Percentiles rank a stretch among this genome's conserved stretches.
These are phyloP conservation scores for Stegostoma tigrinum DNA, from an alignment of 2,113 vertebrate genomes.

Conservation along the genomic window DNA sequence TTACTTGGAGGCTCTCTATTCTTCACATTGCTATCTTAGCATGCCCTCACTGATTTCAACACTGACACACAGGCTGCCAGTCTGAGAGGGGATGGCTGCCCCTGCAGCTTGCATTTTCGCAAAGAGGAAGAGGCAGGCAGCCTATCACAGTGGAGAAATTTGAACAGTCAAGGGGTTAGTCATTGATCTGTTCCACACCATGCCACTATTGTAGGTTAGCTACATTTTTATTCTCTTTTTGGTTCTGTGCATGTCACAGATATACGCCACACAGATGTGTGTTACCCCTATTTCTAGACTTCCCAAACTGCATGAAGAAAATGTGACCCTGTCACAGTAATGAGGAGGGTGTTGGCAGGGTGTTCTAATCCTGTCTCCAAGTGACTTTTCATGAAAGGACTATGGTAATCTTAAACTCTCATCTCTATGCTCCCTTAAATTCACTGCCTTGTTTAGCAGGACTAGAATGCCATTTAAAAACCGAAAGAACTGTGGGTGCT, in stretches of 20 bases:
- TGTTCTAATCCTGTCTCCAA: background rate
- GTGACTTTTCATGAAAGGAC: background rate
- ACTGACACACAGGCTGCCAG: no score
- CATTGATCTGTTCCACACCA: background rate
- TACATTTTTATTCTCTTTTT: background rate
- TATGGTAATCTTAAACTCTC: background rate
- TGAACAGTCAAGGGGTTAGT: no score
- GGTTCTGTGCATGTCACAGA: background rate
- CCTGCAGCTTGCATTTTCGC: no score
- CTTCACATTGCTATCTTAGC: no score
- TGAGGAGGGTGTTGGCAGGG: background rate
- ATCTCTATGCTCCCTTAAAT: background rate
- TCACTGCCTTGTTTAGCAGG: background rate
- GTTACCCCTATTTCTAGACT: background rate
- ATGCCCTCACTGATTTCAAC: no score
- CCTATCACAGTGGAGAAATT: no score
- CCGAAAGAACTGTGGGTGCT: no score
- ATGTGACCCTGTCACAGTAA: background rate
- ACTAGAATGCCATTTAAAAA: background rate
- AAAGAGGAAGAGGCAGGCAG: no score
- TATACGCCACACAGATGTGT: background rate
- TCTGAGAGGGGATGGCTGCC: no score
- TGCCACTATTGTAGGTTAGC: background rate
- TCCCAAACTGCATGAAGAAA: background rate
- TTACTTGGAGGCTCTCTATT: no score